Evolutionary conservation across 2,797 vertebrate genomes (phyloP).

Genomic region (Oceanodroma leucorhoa): DNA sequence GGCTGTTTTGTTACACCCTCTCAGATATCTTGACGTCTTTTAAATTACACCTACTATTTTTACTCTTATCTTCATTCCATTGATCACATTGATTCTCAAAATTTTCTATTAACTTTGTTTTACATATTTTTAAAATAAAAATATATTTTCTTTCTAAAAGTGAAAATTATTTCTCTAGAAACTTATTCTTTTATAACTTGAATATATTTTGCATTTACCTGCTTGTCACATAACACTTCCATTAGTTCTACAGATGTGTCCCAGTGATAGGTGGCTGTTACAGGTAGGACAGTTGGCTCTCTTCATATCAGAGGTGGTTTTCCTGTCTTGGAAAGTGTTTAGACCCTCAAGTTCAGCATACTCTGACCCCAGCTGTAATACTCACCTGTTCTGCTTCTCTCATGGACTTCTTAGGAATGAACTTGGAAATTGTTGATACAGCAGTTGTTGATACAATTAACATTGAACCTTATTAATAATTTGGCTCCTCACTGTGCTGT

Average conservation of each 20-base stretch:
- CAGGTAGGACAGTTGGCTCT: background rate
- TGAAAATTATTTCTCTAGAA: background rate
- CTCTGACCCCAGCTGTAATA: background rate
- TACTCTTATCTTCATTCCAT: background rate
- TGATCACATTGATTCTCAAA: background rate
- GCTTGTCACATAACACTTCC: background rate
- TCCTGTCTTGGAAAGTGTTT: background rate
- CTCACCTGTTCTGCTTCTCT: background rate
- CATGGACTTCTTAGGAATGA: background rate
- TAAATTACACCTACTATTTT: background rate
- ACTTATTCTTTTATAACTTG: background rate
- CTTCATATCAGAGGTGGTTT: background rate
- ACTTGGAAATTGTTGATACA: background rate
- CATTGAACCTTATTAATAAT: background rate
- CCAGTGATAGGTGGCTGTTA: background rate
- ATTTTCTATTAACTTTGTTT: background rate
- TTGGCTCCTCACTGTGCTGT: background rate
- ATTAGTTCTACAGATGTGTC: background rate
- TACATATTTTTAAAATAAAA: background rate
- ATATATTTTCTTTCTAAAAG: background rate
- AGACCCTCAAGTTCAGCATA: background rate
- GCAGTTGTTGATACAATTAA: background rate
- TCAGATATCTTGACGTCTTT: background rate
- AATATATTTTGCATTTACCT: background rate
- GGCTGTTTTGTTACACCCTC: background rate